Conservation (phyloP, 1,140 invertebrate species). For the Drosophila nikananu region DNA sequence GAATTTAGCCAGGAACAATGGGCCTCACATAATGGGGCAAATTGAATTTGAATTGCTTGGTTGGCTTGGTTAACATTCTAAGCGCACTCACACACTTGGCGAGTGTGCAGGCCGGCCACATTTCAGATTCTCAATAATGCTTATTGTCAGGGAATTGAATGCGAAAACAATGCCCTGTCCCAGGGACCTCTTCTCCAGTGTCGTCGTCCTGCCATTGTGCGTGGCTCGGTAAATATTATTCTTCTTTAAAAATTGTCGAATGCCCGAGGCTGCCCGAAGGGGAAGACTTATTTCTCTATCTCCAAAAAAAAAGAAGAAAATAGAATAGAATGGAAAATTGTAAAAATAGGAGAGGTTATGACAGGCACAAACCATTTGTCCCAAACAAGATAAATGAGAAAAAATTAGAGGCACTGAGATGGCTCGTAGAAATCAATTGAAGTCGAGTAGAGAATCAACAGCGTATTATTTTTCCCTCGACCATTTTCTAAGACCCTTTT, state of each 20-base stretch:
- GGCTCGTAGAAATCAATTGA: constrained; percentile 78
- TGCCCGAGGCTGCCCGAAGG: constrained; percentile 35
- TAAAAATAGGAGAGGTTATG: constrained; percentile 72
- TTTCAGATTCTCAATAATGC: constrained; percentile 63
- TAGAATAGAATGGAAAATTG: constrained; percentile 28
- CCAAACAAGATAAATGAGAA: constrained; percentile 72
- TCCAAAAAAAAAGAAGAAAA: constrained; percentile 8
- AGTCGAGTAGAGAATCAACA: constrained; percentile 82
- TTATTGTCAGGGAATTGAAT: constrained; percentile 66
- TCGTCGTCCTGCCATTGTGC: constrained; percentile 67
- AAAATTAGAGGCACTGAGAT: constrained; percentile 46
- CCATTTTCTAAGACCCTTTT: constrained; percentile 29
- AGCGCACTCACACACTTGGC: constrained; percentile 43
- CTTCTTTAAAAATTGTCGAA: constrained; percentile 66
- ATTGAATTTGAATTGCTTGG: constrained; percentile 85
- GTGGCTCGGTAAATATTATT: constrained; percentile 81
- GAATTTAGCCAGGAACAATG: constrained; percentile 77
- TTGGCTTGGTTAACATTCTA: constrained; percentile 59
- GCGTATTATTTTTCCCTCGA: constrained; percentile 67
- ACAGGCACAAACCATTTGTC: constrained; percentile 79
- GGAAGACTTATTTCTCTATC: constrained; percentile 29
- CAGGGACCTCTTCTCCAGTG: constrained; percentile 34
- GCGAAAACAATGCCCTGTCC: constrained; percentile 58
- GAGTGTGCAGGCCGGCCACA: constrained; percentile 42
- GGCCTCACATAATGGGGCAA: constrained; percentile 80